Evolutionary conservation across 1,140 invertebrate species (phyloP), one percentile per base, ranked within the genome.

Genomic region (Tenebrio molitor): DNA sequence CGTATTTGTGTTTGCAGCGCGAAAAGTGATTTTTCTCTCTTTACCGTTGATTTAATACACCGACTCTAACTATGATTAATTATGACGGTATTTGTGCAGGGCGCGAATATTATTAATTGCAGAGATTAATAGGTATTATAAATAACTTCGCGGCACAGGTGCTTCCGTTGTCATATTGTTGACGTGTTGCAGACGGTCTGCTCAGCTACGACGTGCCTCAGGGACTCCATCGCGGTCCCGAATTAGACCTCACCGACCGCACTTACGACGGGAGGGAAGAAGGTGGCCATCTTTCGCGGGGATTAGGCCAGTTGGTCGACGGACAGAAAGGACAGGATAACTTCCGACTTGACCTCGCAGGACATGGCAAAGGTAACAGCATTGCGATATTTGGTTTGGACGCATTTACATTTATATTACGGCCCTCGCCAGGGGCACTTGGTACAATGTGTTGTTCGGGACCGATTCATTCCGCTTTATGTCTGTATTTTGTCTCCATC

Each of bases 221-320:
- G 78, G 94, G 94, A n/a, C 87, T 92, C 69, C 87, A 87, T 68
- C 85, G 91, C 53, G 90, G 91, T 0, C 82, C 86, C 85, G 89
- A 81, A 88, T 90, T 83, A 81, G 91, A 95, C 80, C 88, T 96
- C 75, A 92, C 89, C 77, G 94, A 96, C 81, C 86, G 88, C 64
- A 91, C 88, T 10, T 96, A 95, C 81, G 94, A 96, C 82, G 93
- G 94, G 6, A 83, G 87, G 67, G 89, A 89, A 84, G 88, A 91
- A 76, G 87, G 85, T 16, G 86, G 87, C 39, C 86, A 87, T 75
- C 87, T 96, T 65, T 86, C 87, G 10, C 90, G 92, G 14, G 97
- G 97, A 1, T 83, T 99, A 4, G 97, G 97, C 16, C 94, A 97
- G 83, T 87, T 99, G 42, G 91, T 92, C n/a, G 97, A 99, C 82